Conservation (phyloP, 2,113 vertebrate genomes). For the Gorsachius goisagi region DNA sequence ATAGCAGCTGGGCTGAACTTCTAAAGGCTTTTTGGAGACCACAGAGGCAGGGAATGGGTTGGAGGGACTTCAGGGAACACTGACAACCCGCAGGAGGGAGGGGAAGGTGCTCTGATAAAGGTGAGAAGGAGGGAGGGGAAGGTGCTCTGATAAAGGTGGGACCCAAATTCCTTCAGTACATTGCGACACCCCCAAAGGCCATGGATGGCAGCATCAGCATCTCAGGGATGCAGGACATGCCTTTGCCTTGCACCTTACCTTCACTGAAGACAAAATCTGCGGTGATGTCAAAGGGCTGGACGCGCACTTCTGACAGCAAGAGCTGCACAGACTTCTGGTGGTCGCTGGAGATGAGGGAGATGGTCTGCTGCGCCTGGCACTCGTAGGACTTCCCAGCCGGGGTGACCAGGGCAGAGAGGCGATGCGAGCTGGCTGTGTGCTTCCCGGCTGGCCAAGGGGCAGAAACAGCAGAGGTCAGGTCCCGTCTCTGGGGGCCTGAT, state of each 20-base stretch:
- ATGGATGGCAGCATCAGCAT: fast-evolving
- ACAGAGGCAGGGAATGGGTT: neutral
- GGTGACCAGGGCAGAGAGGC: constrained; percentile 88
- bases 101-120: neutral
- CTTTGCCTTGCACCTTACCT: constrained; percentile 71
- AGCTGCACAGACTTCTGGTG: constrained; percentile 90
- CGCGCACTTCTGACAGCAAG: constrained; percentile 86
- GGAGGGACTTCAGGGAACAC: neutral
- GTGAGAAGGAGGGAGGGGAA: neutral
- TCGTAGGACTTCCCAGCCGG: constrained; percentile 88
- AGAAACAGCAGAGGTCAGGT: neutral
- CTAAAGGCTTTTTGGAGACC: neutral
- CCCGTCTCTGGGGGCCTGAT: fast-evolving
- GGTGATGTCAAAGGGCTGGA: constrained; percentile 95
- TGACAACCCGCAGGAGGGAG: neutral
- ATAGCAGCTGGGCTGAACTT: neutral
- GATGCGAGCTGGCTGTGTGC: constrained; percentile 88
- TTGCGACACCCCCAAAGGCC: neutral
- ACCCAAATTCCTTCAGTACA: neutral
- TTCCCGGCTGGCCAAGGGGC: constrained; percentile 81
- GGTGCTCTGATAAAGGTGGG: neutral
- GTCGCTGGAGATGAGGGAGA: constrained; percentile 90
- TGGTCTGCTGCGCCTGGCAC: constrained; percentile 89
- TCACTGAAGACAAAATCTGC: constrained; percentile 95
- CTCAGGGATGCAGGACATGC: fast-evolving